Evolutionary conservation across 1,140 invertebrate species (phyloP).

Genomic region (Heliconius eleuchia): DNA sequence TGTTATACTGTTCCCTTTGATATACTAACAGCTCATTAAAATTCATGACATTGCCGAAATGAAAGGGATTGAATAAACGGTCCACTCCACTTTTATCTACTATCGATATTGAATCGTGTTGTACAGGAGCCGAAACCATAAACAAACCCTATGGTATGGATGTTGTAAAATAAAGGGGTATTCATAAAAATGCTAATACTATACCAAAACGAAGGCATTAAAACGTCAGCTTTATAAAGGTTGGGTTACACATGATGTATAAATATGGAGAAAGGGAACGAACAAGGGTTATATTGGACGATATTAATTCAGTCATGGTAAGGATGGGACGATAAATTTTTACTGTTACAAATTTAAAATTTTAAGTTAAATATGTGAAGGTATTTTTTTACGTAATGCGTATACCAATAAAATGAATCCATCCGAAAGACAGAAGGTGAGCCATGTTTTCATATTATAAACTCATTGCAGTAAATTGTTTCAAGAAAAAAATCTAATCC

Average conservation of each 20-base stretch:
- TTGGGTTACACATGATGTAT: constrained; percentile 16
- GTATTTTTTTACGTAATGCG: no score
- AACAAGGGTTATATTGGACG: not conserved
- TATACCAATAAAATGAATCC: no score
- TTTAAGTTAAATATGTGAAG: not conserved
- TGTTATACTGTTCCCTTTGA: not conserved
- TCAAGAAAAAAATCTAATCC: no score
- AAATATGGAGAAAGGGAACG: not conserved
- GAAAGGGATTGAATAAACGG: constrained; percentile 5
- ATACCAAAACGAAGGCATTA: constrained; percentile 12
- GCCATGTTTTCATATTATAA: no score
- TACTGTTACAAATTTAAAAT: not conserved
- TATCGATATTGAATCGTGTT: constrained; percentile 13
- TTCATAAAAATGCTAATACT: constrained; percentile 36
- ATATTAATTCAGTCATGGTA: not conserved
- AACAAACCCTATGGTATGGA: not conserved
- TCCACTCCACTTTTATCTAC: constrained; percentile 3
- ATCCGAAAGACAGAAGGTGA: no score
- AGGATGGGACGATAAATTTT: not conserved
- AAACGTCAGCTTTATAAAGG: constrained; percentile 31
- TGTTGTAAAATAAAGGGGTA: constrained; percentile 26
- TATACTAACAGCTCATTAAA: constrained; percentile 4
- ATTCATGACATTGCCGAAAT: constrained; percentile 16
- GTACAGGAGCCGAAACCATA: constrained; percentile 8
- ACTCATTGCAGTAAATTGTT: no score